A percentile compares a stretch with the other conserved stretches of the same genome.
Conservation (phyloP, 2,797 vertebrate species). For the Etheostoma nigrum region DNA sequence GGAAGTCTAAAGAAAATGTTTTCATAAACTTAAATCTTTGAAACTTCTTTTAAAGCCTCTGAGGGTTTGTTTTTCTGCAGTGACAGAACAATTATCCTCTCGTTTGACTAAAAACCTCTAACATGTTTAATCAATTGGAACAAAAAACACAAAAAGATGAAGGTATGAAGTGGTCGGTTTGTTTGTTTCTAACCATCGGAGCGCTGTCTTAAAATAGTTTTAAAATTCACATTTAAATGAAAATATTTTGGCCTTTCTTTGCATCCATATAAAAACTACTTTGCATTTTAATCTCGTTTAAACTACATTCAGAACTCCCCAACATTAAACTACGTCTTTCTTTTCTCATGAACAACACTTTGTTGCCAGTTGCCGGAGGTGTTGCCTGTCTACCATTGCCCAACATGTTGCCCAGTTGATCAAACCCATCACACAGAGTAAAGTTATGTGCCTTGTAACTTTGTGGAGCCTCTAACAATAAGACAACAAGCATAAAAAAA, state of each 20-base stretch:
- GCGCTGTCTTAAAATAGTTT: too few species aligned
- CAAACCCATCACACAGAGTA: not conserved
- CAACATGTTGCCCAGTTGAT: conserved; percentile 1
- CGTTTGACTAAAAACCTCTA: too few species aligned
- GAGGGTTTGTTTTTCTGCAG: not conserved
- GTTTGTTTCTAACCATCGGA: too few species aligned
- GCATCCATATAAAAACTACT: not conserved
- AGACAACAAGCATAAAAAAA: conserved; percentile 10
- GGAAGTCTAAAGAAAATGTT: too few species aligned
- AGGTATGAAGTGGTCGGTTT: too few species aligned
- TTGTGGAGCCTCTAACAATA: conserved; percentile 23
- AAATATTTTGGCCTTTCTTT: not conserved
- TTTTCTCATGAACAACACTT: not conserved
- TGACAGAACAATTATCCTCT: not conserved
- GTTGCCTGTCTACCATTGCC: not conserved
- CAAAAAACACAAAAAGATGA: too few species aligned
- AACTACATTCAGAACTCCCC: not conserved
- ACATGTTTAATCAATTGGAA: too few species aligned
- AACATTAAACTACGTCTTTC: not conserved
- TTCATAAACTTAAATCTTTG: too few species aligned
- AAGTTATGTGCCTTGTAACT: conserved; percentile 57
- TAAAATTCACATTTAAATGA: too few species aligned
- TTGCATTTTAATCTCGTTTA: not conserved
- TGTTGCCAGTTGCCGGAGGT: not conserved
- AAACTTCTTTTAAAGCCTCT: too few species aligned